Conservation (phyloP, 2,888 invertebrate genomes). For the Megalurothrips usitatus region DNA sequence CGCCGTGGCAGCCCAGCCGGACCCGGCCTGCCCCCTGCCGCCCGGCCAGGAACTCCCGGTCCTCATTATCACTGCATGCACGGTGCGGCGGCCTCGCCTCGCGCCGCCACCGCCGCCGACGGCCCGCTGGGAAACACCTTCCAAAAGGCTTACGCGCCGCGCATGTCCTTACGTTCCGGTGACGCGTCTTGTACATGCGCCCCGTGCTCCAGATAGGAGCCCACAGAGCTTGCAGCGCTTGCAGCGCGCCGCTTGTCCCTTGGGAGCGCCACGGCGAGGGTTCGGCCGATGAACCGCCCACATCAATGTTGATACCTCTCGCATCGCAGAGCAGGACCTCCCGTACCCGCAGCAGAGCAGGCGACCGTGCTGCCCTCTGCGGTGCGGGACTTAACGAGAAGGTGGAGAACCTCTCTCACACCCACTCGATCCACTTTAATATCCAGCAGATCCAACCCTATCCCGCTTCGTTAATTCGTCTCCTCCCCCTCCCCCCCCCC, state of each 20-base stretch:
- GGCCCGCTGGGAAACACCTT: neutral
- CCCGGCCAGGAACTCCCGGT: neutral
- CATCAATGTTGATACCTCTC: no score
- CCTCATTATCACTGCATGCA: neutral
- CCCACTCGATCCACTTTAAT: slow-evolving; percentile 3
- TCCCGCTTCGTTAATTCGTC: slow-evolving; percentile 26
- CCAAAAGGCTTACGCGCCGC: neutral
- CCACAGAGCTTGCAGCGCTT: no score
- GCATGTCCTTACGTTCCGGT: no score
- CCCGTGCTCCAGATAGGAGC: no score
- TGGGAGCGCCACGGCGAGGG: no score
- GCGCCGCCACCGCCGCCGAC: neutral
- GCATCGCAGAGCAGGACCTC: no score
- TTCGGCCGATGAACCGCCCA: no score
- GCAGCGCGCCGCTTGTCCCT: no score
- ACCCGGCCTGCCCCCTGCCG: no score
- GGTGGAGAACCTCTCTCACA: neutral
- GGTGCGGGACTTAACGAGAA: slow-evolving; percentile 4
- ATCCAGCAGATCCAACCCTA: slow-evolving; percentile 8
- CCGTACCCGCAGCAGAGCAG: no score
- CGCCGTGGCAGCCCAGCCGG: slow-evolving; percentile 35
- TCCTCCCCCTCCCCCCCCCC: slow-evolving; percentile 8
- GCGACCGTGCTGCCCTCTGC: slow-evolving; percentile 18
- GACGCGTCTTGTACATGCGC: no score
- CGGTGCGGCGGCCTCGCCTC: neutral